A percentile compares a stretch with the other conserved stretches of the same genome.
phyloP scores from a whole-genome alignment of 1,140 invertebrate genomes.

The Pararge aegeria region DNA sequence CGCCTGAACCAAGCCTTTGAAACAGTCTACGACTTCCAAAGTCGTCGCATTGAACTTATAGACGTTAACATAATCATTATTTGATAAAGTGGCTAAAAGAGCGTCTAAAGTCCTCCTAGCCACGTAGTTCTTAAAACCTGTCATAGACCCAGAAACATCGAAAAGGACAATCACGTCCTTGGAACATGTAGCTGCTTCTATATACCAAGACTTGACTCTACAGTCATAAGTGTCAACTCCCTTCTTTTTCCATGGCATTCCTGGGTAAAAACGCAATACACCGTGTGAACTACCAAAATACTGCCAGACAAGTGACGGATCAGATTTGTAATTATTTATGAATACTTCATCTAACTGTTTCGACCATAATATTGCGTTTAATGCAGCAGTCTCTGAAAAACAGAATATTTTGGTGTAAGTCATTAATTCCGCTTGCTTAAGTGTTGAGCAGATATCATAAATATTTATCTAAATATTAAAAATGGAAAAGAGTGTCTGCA shows the following conservation, averaged over 20 bases:
- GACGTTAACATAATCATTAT: constrained; percentile 98
- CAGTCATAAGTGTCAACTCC: constrained; percentile 87
- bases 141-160: constrained; percentile 99
- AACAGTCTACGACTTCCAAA: constrained; percentile 88
- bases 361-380: constrained; percentile 92
- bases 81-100: constrained; percentile 96
- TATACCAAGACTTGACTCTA: constrained; percentile 94
- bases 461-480: too few relatives aligned
- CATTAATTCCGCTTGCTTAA: neutral
- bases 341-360: constrained; percentile 92
- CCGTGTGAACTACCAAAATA: constrained; percentile 97
- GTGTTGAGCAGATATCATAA: neutral
- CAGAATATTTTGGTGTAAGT: constrained; percentile 7
- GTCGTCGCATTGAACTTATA: constrained; percentile 87
- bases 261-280: constrained; percentile 94
- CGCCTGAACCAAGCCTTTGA: constrained; percentile 92
- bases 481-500: too few relatives aligned
- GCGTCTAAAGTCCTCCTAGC: constrained; percentile 87
- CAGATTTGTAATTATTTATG: constrained; percentile 90
- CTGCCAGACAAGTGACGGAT: constrained; percentile 96
- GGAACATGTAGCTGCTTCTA: constrained; percentile 97
- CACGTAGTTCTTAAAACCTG: constrained; percentile 86
- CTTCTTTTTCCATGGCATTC: constrained; percentile 81
- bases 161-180: constrained; percentile 98
- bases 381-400: constrained; percentile 81